Evolutionary conservation across 2,797 vertebrate species (phyloP).

Genomic region (Urosaurus nigricauda): DNA sequence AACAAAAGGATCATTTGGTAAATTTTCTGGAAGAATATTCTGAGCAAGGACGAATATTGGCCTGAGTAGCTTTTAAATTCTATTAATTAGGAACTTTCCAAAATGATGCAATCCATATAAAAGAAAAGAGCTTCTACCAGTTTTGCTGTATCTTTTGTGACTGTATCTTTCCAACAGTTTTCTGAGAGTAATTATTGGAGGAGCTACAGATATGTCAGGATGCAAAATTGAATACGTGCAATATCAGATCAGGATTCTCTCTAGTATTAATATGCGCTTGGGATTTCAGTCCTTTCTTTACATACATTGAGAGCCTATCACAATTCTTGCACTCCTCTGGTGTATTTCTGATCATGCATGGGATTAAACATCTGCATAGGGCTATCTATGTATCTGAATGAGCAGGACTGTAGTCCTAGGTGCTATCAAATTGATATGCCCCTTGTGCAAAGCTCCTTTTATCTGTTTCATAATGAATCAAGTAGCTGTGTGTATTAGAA

Average conservation of each 20-base stretch:
- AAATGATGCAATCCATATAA: not conserved
- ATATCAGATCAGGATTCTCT: not conserved
- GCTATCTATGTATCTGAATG: not conserved
- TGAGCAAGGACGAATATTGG: not conserved
- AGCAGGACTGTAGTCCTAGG: not conserved
- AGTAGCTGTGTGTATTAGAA: not conserved
- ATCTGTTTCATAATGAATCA: not conserved
- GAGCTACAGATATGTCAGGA: not conserved
- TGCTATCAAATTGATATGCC: not conserved
- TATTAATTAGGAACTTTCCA: not conserved
- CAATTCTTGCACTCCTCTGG: not conserved
- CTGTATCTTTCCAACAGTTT: not conserved
- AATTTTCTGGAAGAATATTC: constrained; percentile 5
- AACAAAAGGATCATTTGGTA: not conserved
- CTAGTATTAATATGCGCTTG: not conserved
- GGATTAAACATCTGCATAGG: not conserved
- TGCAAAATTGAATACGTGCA: not conserved
- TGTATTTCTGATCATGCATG: not conserved
- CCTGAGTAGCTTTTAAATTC: not conserved
- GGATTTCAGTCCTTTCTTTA: not conserved
- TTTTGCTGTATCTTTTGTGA: not conserved
- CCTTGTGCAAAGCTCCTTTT: not conserved
- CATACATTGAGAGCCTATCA: not conserved
- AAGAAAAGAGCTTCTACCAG: not conserved
- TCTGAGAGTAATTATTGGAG: not conserved